Conservation (phyloP, 2,797 vertebrate species). For the Diplodus sargus region DNA sequence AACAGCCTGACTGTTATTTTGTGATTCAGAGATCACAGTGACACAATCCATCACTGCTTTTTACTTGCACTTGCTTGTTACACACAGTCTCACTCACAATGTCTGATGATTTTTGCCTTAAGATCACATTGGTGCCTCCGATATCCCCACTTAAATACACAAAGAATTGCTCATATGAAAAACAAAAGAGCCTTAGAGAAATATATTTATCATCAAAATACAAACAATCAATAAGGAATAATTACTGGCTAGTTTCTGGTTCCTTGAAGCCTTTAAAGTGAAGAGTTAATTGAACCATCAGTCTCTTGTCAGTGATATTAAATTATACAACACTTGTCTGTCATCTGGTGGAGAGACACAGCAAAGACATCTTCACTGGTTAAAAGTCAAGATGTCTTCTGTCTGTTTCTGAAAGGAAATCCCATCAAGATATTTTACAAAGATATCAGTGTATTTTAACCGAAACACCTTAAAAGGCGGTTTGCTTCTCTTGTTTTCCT, state of each 20-base stretch:
- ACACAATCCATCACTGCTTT: conserved; percentile 67
- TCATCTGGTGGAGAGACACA: conserved; percentile 73
- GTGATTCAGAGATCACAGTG: conserved; percentile 57
- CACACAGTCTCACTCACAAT: conserved; percentile 47
- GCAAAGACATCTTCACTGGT: conserved; percentile 46
- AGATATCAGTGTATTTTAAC: conserved; percentile 63
- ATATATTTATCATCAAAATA: conserved; percentile 15
- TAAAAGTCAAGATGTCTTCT: conserved; percentile 23
- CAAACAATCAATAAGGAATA: conserved; percentile 27
- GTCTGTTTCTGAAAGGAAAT: conserved; percentile 50
- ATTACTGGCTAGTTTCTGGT: conserved; percentile 6
- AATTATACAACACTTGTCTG: conserved; percentile 51
- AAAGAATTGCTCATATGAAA: conserved; percentile 40
- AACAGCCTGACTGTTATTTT: conserved; percentile 68
- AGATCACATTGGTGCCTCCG: conserved; percentile 82
- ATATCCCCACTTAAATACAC: conserved; percentile 47
- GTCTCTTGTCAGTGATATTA: conserved; percentile 15
- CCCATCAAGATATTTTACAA: conserved; percentile 50
- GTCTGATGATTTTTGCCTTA: conserved; percentile 80
- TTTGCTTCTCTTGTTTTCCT: conserved; percentile 52
- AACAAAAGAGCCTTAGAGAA: conserved; percentile 32
- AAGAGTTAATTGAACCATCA: conserved; percentile 1
- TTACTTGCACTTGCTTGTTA: conserved; percentile 64
- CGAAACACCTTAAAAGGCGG: conserved; percentile 56
- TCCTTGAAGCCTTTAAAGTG: conserved; percentile 35